phyloP scores from a whole-genome alignment of 2,888 invertebrate genomes.

The Seira musarum region DNA sequence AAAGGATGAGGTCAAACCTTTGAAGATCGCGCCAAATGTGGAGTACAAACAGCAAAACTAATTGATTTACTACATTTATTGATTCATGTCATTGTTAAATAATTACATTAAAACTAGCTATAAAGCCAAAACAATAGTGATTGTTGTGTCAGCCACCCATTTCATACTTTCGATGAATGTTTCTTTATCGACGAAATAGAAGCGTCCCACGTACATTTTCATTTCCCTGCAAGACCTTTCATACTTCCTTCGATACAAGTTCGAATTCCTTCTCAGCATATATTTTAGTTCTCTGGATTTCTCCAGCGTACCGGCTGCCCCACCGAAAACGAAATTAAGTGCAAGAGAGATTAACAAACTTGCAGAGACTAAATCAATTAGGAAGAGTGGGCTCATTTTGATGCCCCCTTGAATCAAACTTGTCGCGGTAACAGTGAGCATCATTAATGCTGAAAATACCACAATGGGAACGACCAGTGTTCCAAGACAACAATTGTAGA shows the following conservation, averaged over 20 bases:
- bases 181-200: too few relatives aligned
- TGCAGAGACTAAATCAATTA: background rate
- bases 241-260: too few relatives aligned
- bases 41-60: too few relatives aligned
- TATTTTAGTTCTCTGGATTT: background rate
- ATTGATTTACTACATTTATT: too few relatives aligned
- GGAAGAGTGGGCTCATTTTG: background rate
- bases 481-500: background rate
- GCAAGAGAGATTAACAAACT: background rate
- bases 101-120: too few relatives aligned
- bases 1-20: too few relatives aligned
- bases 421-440: background rate
- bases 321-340: background rate
- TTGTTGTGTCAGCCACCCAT: background rate
- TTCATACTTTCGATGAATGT: constrained; percentile 1
- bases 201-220: too few relatives aligned
- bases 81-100: too few relatives aligned
- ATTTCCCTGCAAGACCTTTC: too few relatives aligned
- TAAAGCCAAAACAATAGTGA: constrained; percentile 43
- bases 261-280: too few relatives aligned
- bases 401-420: background rate
- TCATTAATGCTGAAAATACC: background rate
- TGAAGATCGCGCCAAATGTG: too few relatives aligned
- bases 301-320: background rate
- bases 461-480: background rate